Evolutionary conservation across 2,797 vertebrate genomes (phyloP), one percentile per base, ranked within the genome.

Genomic region (Vultur gryphus): DNA sequence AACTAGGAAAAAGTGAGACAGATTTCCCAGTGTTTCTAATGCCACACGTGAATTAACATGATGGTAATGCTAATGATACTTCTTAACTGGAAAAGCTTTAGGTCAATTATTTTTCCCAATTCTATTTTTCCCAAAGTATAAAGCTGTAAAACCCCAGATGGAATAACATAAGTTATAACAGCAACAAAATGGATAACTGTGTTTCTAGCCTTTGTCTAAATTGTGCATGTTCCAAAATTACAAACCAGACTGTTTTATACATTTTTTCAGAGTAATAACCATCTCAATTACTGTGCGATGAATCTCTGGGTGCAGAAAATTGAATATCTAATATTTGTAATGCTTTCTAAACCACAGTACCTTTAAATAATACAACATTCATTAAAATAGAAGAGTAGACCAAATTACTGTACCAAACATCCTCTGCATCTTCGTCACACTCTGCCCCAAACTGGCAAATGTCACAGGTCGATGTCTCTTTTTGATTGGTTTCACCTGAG

Each of bases 361-460:
- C 28, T 91, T 92, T 89, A 81, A 95, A 95, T 88, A 97, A 94
- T 62, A 91, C n/a, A 87, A 83, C 79, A 91, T 86, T 89, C 41
- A 96, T 76, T 92, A 88, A 89, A 96, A 93, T 19, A 96, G 64
- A 95, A 84, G 46, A 80, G 52, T 87, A 95, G 91, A 95, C 33
- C 33, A 87, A 94, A 87, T 88, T 95, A 88, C 79, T 19, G 98
- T 98, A 99, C 99, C 99, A 99, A 92, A 99, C 99, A 75, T 99
- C 99, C 96, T 99, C 99, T 14, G 99, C 99, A 44, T 99, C 99
- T 98, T 99, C 99, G 9, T 99, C 99, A 37, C 99, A 99, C 97
- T 99, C 99, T 1, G 99, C 99, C 46, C 99, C 99, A 82, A 99
- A 99, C 98, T 99, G 99, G 98, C 99, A 99, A 97, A 99, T 99